Base-by-base conservation (phyloP, 2,888 invertebrate genomes). In the Xestia rhomboidea region DNA sequence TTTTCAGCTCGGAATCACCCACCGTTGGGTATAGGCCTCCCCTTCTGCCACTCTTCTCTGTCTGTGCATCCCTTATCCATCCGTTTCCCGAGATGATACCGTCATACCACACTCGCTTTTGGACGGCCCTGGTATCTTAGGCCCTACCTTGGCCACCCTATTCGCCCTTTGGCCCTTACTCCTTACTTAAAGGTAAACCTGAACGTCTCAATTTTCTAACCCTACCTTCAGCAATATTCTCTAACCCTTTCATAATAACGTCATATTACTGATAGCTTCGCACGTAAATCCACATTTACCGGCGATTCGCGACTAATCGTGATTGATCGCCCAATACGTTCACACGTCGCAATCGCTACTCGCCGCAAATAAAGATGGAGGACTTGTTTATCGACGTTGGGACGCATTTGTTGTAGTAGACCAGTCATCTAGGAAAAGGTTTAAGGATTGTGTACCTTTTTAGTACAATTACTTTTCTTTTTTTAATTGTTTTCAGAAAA, bases 331-430 rank as follows among this genome's bases (percentile, higher is more conserved):
- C 62, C 78, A 66, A 79, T 82, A 78, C 64, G 73, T 81, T 30
- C 49, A 64, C 67, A 70, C 64, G 75, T 71, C 41, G 13, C 41
- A 4, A 18, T 34, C 44, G 41, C 44, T 51, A 0, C 6, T 27
- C 27, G 60, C 64, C 49, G 21, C 79, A 85, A 81, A 84, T 71
- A 76, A 74, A 79, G 78, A 82, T 84, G 83, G 84, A 91, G 91
- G 89, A 77, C 83, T 66, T 54, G 21, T 63, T 62, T 75, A 79
- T 49, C 38, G 46, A 66, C 24, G 10, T 46, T 30, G 30, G 63
- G 18, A 34, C 41, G 30, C 38, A 44, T 68, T 71, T 51, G 15
- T 62, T 69, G 27, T 30, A 13, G 13, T 15, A 27, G 41, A 41
- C 44, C 30, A 34, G 21, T 51, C 54, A 68, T 51, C 13, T 49